phyloP scores from a whole-genome alignment of 2,113 vertebrate species.

The Brienomyrus brachyistius region DNA sequence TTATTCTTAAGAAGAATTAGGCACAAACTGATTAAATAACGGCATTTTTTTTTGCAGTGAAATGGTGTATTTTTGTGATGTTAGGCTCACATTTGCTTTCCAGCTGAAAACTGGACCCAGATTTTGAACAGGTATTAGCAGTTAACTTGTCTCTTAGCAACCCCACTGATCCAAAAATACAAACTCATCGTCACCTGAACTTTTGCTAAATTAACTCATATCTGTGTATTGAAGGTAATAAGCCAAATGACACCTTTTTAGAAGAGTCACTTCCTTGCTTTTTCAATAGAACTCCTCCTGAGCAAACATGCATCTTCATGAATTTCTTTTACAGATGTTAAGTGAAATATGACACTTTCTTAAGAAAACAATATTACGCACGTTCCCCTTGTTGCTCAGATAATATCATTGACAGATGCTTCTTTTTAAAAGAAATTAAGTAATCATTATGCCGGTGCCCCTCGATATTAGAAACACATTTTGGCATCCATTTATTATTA shows the following conservation, averaged over 20 bases:
- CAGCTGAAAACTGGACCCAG: neutral
- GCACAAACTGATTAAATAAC: neutral
- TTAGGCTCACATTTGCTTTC: neutral
- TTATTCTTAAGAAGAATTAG: neutral
- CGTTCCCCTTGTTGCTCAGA: conserved; percentile 23
- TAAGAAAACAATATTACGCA: conserved; percentile 15
- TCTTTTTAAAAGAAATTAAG: conserved; percentile 17
- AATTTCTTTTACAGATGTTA: conserved; percentile 20
- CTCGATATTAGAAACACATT: conserved; percentile 27
- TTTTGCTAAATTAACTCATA: conserved; percentile 4
- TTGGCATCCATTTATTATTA: conserved; percentile 16
- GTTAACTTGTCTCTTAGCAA: conserved; percentile 27
- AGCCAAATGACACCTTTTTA: neutral
- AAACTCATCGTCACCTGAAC: conserved; percentile 29
- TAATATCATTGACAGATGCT: conserved; percentile 25
- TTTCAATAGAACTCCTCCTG: conserved; percentile 18
- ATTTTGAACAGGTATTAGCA: neutral
- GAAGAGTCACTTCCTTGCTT: neutral
- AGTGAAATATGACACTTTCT: conserved; percentile 24
- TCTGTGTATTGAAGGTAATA: conserved; percentile 10
- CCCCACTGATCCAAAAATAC: conserved; percentile 22
- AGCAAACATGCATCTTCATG: conserved; percentile 9
- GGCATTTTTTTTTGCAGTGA: neutral
- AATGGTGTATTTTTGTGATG: neutral
- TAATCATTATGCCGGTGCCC: conserved; percentile 15